Base-by-base conservation (phyloP, 2,888 invertebrate genomes). In the Platerodrilus igneus region DNA sequence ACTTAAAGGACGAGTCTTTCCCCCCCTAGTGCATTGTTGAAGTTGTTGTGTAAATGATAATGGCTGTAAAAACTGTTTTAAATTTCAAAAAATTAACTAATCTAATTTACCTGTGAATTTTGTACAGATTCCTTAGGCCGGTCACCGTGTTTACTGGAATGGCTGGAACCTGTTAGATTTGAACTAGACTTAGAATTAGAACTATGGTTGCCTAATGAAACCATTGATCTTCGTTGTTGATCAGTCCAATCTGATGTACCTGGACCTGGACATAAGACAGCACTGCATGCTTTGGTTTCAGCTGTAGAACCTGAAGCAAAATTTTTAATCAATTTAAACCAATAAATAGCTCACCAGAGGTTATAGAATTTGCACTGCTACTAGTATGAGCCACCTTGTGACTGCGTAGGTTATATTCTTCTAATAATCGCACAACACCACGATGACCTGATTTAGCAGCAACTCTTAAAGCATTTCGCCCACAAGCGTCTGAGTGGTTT, bases 31-130 rank as follows among this genome's bases (percentile, higher is more conserved):
- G 63, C 87, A 85, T 48, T 88, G 83, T 50, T 93, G 92, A 34
- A 94, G 75, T 72, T 93, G 92, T 67, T 93, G 92, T 2, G 92
- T 92, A 69, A 93, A 94, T 30, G 92, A 90, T 59, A 93, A 75
- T 8, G 85, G 85, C 45, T 81, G 72, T 48, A 71, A 63, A 55
- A 55, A 34, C 32, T 19, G n/a, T n/a, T n/a, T n/a, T n/a, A n/a
- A n/a, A n/a, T n/a, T n/a, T n/a, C n/a, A n/a, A n/a, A n/a, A n/a
- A n/a, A n/a, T 9, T 9, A 6, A 23, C 11, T 11, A 10, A 19
- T 10, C 2, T 8, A 33, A 33, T 11, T 10, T 35, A 62, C 59
- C 53, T 63, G 63, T 11, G 58, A 47, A 42, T 53, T 60, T 47
- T 57, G 62, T 19, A 51, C 54, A 10, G 47, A 57, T 34, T 64